Evolutionary conservation across 2,888 invertebrate genomes (phyloP), one percentile per base, ranked within the genome.

Genomic region (Dicranocentrus wangi): DNA sequence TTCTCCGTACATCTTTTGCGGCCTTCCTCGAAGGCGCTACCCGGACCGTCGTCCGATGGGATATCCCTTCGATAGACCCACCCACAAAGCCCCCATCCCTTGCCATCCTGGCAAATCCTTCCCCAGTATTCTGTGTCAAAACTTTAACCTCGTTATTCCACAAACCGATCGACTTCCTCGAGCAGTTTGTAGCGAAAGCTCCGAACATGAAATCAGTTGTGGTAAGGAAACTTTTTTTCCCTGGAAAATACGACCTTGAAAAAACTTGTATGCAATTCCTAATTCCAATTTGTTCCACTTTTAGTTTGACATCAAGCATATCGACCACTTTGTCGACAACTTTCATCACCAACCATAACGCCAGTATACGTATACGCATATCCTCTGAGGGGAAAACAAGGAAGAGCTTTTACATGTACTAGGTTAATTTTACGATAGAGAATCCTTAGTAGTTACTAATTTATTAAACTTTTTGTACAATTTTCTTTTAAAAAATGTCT

Each of bases 1-100:
- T 39, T 82, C 82, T n/a, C 71, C 82, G 60, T 78, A 73, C 27
- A 32, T 82, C 5, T 78, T 71, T 47, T 82, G 82, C 42, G 82
- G 82, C 25, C 47, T 73, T 15, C 78, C 61, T 10, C 39, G 73
- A 27, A 28, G 71, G 27, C 51, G 61, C 25, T 82, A 72, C 19
- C 82, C 82, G 2, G 82, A 82, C 25, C 19, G n/a, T 1, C 39
- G 68, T 3, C 82, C 82, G 0, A 77, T 82, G 77, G 77, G 76
- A 0, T 82, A 78, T 42, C 77, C 77, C 0, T 78, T 78, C 28
- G 77, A 78, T n/a, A 60, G 77, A n/a, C 66, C 66, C 0, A 23
- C 47, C 1, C 71, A 55, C 66, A 79, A 66, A 53, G 43, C 79
- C 1, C 55, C 55, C 2, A 19, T 78, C 17, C 77, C 77, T 27